Evolutionary conservation across 2,888 invertebrate species (phyloP), one percentile per base, ranked within the genome.

Genomic region (Lasioglossum oenotherae): DNA sequence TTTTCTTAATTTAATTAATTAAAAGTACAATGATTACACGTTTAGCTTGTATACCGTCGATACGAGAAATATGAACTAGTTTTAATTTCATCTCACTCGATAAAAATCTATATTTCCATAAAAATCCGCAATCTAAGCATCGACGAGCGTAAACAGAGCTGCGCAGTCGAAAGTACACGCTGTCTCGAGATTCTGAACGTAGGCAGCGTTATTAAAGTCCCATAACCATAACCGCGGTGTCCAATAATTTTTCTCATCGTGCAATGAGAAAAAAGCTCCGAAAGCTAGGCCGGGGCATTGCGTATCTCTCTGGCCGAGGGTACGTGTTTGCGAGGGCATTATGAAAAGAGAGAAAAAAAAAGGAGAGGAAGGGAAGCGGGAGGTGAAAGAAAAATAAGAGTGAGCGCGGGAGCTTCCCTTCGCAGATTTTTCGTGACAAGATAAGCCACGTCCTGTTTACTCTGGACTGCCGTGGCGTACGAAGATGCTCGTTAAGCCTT

Each of bases 401-500:
- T 83, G 87, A 80, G 88, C 87, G 86, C 88, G 87, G 88, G 90
- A 90, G 90, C 91, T 91, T 91, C 91, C 91, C 93, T 90, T 88
- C 88, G 92, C 94, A 94, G 94, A 94, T 95, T 94, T 94, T 94
- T 94, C 95, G 94, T 94, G 94, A 94, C 94, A 93, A 94, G 95
- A 95, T 95, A 95, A 95, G 94, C 94, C 95, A 95, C 95, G 95
- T 95, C 93, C 94, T 94, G 94, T 94, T 94, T 95, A 93, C 93
- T 93, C 93, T 92, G 90, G 91, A 91, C 91, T 88, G 88, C 85
- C 90, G 91, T 92, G 92, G 91, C 92, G 92, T 93, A 93, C 94
- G 93, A 95, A 95, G 95, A 94, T 94, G 94, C 94, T 95, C 94
- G 94, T 95, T 95, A 95, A 95, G 94, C 94, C 94, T 94, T 95